phyloP scores from a whole-genome alignment of 2,888 invertebrate species.

The Acleris laterana region DNA sequence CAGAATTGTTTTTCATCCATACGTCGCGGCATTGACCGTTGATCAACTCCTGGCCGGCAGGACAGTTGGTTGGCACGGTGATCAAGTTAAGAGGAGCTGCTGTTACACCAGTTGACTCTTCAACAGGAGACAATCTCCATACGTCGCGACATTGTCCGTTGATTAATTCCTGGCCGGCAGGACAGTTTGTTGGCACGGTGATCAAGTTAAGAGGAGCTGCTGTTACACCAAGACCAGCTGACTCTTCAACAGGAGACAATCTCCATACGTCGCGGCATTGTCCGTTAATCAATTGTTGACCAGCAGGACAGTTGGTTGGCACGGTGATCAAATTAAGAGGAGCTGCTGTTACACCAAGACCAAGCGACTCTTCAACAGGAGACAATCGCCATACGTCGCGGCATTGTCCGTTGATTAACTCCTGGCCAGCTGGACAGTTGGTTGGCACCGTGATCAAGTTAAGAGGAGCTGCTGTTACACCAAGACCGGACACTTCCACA shows the following conservation, averaged over 20 bases:
- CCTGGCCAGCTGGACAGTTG: constrained; percentile 40
- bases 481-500: not conserved
- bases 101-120: not conserved
- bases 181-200: constrained; percentile 39
- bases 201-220: constrained; percentile 7
- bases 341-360: not conserved
- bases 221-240: not conserved
- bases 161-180: constrained; percentile 36
- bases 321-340: constrained; percentile 24
- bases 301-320: constrained; percentile 39
- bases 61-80: constrained; percentile 39
- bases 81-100: constrained; percentile 15
- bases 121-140: constrained; percentile 13
- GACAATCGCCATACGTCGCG: constrained; percentile 39
- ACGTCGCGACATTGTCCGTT: constrained; percentile 39
- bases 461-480: constrained; percentile 2
- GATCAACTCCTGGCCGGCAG: constrained; percentile 37
- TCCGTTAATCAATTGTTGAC: constrained; percentile 39
- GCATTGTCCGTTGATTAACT: constrained; percentile 40
- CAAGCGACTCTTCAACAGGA: not conserved
- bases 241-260: not conserved
- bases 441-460: constrained; percentile 36
- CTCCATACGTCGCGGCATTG: constrained; percentile 36
- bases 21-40: constrained; percentile 39
- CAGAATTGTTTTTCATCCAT: constrained; percentile 10